Percentiles rank a stretch among this genome's conserved stretches.
phyloP scores from a whole-genome alignment of 2,797 vertebrate genomes.

The Melanotaenia maccullochi region DNA sequence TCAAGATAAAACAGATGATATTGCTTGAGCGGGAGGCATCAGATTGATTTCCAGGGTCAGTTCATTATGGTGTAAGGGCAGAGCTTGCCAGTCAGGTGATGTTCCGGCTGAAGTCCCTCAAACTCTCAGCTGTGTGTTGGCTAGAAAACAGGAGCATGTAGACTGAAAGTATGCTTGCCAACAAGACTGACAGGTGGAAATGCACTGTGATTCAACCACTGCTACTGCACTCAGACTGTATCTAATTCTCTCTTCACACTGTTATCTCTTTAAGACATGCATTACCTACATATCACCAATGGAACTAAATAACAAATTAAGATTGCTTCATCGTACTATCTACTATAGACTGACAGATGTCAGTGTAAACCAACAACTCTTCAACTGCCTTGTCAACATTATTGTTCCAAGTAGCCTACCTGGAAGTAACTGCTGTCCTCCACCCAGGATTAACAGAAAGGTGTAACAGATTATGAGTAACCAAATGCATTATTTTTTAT shows the following conservation, averaged over 20 bases:
- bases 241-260: conserved; percentile 37
- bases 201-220: conserved; percentile 51
- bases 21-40: conserved; percentile 61
- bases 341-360: not conserved
- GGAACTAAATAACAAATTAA: conserved; percentile 7
- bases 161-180: conserved; percentile 34
- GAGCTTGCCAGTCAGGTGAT: conserved; percentile 69
- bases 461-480: too few species aligned
- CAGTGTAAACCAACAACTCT: not conserved
- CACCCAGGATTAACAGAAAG: too few species aligned
- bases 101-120: conserved; percentile 62
- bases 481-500: too few species aligned
- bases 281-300: conserved; percentile 9
- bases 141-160: conserved; percentile 42
- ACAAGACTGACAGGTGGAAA: conserved; percentile 53
- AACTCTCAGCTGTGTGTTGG: conserved; percentile 47
- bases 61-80: conserved; percentile 74
- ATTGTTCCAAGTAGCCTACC: not conserved
- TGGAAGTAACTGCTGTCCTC: not conserved
- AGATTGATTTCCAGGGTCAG: conserved; percentile 70
- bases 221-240: conserved; percentile 31
- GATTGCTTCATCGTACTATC: not conserved
- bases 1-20: conserved; percentile 77
- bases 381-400: not conserved
- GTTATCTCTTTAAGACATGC: conserved; percentile 2